Percentiles rank a stretch among this genome's conserved stretches.
phyloP scores from a whole-genome alignment of 1,140 invertebrate genomes.

The Atta texana region DNA sequence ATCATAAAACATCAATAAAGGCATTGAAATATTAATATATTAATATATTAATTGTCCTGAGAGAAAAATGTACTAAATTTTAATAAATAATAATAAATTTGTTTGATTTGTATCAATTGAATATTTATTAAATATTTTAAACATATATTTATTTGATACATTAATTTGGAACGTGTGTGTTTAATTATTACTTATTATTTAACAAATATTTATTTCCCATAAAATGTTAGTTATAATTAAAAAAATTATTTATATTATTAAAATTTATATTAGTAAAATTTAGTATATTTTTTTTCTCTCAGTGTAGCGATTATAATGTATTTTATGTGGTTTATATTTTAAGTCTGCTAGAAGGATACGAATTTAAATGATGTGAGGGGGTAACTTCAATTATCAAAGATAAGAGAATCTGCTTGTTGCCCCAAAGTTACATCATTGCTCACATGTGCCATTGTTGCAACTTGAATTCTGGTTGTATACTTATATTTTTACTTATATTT shows the following conservation, averaged over 20 bases:
- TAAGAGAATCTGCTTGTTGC: not conserved
- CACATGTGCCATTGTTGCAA: conserved; percentile 11
- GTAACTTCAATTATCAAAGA: conserved; percentile 11
- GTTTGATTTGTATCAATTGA: too few species aligned
- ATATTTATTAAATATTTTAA: too few species aligned
- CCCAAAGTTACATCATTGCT: not conserved
- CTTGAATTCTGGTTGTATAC: not conserved
- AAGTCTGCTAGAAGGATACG: not conserved
- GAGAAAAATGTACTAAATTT: too few species aligned
- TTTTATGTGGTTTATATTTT: not conserved
- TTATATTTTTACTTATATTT: conserved; percentile 47
- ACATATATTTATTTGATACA: too few species aligned
- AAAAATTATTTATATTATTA: too few species aligned
- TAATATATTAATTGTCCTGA: too few species aligned
- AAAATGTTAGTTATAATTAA: too few species aligned
- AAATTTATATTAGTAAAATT: too few species aligned
- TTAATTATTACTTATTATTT: too few species aligned
- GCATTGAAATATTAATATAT: not conserved
- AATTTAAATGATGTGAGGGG: not conserved
- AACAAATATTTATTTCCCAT: too few species aligned
- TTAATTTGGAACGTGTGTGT: too few species aligned
- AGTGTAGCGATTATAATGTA: not conserved
- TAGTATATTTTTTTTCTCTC: not conserved
- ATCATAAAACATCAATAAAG: not conserved
- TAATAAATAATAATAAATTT: too few species aligned